phyloP scores from a whole-genome alignment of 1,140 invertebrate species.

The Drosophila baimaii region DNA sequence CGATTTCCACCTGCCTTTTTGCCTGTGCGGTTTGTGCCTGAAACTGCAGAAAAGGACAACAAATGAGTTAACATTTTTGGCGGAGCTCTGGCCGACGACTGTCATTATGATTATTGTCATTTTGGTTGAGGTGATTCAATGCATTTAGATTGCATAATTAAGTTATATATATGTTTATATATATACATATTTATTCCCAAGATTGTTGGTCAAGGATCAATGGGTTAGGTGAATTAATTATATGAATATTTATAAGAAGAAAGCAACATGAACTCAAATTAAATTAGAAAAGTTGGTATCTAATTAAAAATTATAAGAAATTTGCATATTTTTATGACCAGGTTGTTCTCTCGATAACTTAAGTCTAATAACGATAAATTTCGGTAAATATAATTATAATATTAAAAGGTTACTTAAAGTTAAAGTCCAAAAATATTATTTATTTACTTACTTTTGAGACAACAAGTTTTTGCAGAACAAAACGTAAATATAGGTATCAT shows the following conservation, averaged over 20 bases:
- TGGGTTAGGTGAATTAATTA: too few species aligned
- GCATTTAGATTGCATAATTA: constrained; percentile 82
- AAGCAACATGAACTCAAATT: too few species aligned
- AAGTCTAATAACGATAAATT: neutral
- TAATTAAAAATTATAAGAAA: too few species aligned
- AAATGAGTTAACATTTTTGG: constrained; percentile 81
- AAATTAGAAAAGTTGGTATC: too few species aligned
- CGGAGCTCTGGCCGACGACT: constrained; percentile 21
- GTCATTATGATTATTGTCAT: constrained; percentile 82
- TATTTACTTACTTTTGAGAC: neutral
- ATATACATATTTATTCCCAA: constrained; percentile 13
- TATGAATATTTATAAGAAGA: too few species aligned
- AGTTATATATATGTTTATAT: constrained; percentile 49
- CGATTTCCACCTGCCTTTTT: constrained; percentile 52
- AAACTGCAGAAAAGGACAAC: constrained; percentile 66
- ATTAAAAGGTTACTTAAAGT: neutral
- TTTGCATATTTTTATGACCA: too few species aligned
- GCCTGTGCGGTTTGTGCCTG: constrained; percentile 54
- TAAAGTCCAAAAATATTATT: neutral
- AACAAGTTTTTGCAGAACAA: too few species aligned
- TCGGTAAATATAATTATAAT: neutral
- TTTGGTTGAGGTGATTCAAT: constrained; percentile 79
- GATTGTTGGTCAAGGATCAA: neutral
- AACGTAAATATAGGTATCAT: too few species aligned
- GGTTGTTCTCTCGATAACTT: too few species aligned